Percentiles rank a stretch among this genome's conserved stretches.
Evolutionary conservation across 2,797 vertebrate genomes (phyloP).

Genomic region (Sciurus vulgaris): DNA sequence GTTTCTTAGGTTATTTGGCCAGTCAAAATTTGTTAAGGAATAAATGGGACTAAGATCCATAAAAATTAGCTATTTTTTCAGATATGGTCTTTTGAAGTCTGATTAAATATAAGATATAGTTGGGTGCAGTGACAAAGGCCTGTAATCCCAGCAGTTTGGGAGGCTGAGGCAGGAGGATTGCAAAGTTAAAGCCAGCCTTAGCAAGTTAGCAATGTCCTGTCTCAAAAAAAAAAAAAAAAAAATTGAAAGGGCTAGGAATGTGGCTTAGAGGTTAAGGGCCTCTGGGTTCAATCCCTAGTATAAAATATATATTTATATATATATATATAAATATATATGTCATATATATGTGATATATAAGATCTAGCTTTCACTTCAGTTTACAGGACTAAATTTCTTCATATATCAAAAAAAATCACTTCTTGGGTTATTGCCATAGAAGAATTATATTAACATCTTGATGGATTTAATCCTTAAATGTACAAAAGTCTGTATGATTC

Average conservation of each 20-base stretch:
- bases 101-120: background rate
- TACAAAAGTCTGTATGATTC: background rate
- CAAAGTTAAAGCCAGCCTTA: no score
- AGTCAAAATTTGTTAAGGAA: constrained; percentile 38
- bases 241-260: no score
- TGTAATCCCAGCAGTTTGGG: no score
- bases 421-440: background rate
- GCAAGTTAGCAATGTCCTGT: no score
- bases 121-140: background rate
- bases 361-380: constrained; percentile 20
- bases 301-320: no score
- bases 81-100: background rate
- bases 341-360: background rate
- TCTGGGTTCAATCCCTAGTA: no score
- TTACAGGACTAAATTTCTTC: background rate
- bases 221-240: no score
- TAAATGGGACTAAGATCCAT: background rate
- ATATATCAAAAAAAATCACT: background rate
- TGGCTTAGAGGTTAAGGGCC: no score
- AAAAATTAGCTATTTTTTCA: constrained; percentile 13
- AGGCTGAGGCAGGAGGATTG: no score
- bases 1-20: constrained; percentile 8
- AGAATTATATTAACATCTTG: background rate
- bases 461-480: constrained; percentile 23
- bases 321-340: no score